Base-by-base conservation (phyloP, 2,113 vertebrate species). In the Laterallus jamaicensis region DNA sequence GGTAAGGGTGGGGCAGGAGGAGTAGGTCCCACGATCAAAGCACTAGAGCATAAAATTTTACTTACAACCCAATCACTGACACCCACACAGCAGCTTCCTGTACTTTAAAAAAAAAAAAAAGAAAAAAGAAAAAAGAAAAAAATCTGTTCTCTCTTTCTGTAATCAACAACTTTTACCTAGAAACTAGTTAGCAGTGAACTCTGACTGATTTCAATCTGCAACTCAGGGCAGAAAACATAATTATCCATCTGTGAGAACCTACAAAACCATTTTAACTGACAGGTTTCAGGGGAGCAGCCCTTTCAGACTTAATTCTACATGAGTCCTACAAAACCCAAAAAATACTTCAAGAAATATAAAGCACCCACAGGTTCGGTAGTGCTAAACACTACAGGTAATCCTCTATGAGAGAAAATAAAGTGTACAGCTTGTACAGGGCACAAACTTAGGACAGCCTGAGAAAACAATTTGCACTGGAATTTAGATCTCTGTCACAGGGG, bases 121-220 rank as follows among this genome's bases (percentile, higher is more conserved):
- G 21, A 62, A 86, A 73, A 66, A 5, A 9, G 8, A 20, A 4
- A 10, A 4, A 2, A 3, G 42, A 88, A 94, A 96, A 97, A 98
- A 98, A 98, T 98, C 98, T 98, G 98, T 98, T 98, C 98, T 97
- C 97, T 97, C 97, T 95, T 98, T 97, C 96, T 97, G 97, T 92
- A 97, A 97, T 98, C 98, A 98, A 98, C 98, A 98, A 98, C 98
- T 98, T 98, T 98, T 98, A 98, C 98, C 98, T 98, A 98, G 98
- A 98, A 98, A 98, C 97, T 95, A 96, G 82, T 93, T 54, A 87
- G 97, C 37, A 80, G 97, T 76, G 80, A 97, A 70, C 75, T 92
- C 92, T 77, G 93, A 90, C 96, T 97, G 98, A 98, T 98, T 96
- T 90, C 92, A 66, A 97, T 97, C 98, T 97, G 95, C 44, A 90